Base-by-base conservation (phyloP, 2,888 invertebrate species). In the Microplitis deprimator region DNA sequence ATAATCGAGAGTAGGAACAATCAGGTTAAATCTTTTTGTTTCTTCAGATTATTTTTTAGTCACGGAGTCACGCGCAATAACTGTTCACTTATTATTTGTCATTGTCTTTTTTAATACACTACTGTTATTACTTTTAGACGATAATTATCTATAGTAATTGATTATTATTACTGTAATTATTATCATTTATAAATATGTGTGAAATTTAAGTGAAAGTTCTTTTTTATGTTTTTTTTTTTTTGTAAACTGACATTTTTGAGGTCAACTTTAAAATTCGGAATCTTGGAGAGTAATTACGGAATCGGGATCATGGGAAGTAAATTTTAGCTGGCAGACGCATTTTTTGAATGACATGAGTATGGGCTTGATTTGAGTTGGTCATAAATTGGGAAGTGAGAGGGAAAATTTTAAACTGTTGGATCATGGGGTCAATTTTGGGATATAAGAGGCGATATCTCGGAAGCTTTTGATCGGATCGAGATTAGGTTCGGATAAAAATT, bases 1-100 rank as follows among this genome's bases (percentile, higher is more conserved):
- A 50, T 50, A 50, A 50, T 50, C 50, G 50, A 50, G 50, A 50
- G 50, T 50, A 50, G 10, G 50, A 50, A 50, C 50, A 50, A 50
- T 50, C 50, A 13, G 50, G 50, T 50, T 50, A 50, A 50, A 50
- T 50, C 50, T 50, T 50, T 50, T 50, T 50, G 50, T 50, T 50
- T 50, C 50, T 50, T 50, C 1, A 1, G 8, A 50, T 13, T 8
- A 50, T 13, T 50, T 50, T 50, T 50, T 50, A 50, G 50, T 50
- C 50, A 50, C 50, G 50, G 50, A 50, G 50, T 50, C 50, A 50
- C 50, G 50, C 50, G 50, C 50, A 50, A 50, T 50, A 50, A 50
- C 50, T 50, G 50, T 50, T 50, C 8, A 50, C 50, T 13, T 50
- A 8, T 50, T 50, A 50, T 50, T 50, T 50, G 50, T 50, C 50